Evolutionary conservation across 2,888 invertebrate genomes (phyloP), one percentile per base, ranked within the genome.

Genomic region (Dryocosmus kuriphilus): DNA sequence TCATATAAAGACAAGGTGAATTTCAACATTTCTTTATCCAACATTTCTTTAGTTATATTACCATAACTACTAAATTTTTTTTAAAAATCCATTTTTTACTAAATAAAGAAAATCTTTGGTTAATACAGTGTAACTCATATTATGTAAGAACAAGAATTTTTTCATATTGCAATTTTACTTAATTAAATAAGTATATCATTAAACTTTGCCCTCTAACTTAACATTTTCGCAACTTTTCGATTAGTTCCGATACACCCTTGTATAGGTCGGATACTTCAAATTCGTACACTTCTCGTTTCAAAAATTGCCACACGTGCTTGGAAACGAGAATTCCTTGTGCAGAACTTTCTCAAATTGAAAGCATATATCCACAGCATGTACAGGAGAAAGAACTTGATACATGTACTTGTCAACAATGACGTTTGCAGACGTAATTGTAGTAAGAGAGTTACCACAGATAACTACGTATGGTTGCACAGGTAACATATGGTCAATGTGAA

Each of bases 291-390:
- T 73, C 62, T 57, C 75, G 55, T 30, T 82, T 75, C 5, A 82
- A 75, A 77, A 80, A 82, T 73, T 82, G 80, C 78, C 79, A 80
- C 32, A 82, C 65, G 57, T 79, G 79, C 51, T 76, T 80, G 30
- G 71, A 77, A 67, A 80, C 57, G 78, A 73, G 74, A 77, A 82
- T 19, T 60, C 46, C 30, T 60, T 27, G 32, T 75, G 63, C 35
- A 80, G 75, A 1, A 79, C 77, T 79, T 82, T 82, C n/a, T 76
- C n/a, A 9, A 65, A 76, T 30, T 80, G 65, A 77, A 80, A 82
- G 63, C 80, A 82, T 30, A 80, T 35, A 35, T 80, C 79, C 8
- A 82, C 80, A 32, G 82, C 82, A 14, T 57, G 63, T 14, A 75
- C 60, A 32, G 32, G 24, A 2, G 77, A 75, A 14, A 55, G 27